These are phyloP conservation scores for Uria lomvia DNA, from an alignment of 2,113 vertebrate genomes.

Conservation along the genomic window DNA sequence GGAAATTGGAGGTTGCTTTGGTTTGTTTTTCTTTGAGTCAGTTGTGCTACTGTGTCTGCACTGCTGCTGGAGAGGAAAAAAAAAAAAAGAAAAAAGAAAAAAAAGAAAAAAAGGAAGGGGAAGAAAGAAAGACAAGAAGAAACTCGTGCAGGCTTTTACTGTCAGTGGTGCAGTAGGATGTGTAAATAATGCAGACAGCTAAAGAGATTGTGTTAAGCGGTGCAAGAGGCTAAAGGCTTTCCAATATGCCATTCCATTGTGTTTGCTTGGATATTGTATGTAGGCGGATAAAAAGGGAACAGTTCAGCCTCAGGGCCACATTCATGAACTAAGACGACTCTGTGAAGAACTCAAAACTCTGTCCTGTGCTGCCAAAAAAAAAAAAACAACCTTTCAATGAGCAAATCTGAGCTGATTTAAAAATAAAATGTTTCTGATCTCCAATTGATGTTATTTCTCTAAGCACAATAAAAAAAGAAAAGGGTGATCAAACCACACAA, in stretches of 20 bases:
- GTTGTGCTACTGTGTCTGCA: background rate
- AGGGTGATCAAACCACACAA: background rate
- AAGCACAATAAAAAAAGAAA: background rate
- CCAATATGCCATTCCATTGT: background rate
- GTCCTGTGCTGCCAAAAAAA: background rate
- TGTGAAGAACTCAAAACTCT: background rate
- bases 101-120: background rate
- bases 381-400: background rate
- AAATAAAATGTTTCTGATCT: background rate
- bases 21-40: background rate
- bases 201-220: background rate
- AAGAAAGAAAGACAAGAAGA: background rate
- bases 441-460: background rate
- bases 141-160: background rate
- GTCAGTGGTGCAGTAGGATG: background rate
- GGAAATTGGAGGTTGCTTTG: background rate
- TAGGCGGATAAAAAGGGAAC: background rate
- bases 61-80: background rate
- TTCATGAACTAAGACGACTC: background rate
- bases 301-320: background rate
- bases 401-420: background rate
- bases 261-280: background rate
- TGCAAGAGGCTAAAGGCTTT: conserved; percentile 22
- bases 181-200: conserved; percentile 29
- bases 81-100: no score